Evolutionary conservation across 2,888 invertebrate genomes (phyloP).

Genomic region (Ferdinandea cuprea): DNA sequence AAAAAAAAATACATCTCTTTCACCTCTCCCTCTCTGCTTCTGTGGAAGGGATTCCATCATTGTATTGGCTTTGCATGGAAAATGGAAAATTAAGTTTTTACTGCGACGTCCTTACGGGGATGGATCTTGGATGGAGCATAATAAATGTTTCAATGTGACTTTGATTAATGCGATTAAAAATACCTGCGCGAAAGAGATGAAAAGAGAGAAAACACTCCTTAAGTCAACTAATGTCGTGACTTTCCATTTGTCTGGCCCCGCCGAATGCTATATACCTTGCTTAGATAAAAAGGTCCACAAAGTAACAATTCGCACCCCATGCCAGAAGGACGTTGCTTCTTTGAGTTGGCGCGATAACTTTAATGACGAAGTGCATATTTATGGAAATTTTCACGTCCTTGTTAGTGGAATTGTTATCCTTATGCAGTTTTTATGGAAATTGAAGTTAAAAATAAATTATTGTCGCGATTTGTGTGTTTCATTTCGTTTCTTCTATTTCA

Average conservation of each 20-base stretch:
- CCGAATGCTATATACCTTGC: background rate
- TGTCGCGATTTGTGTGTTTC: slow-evolving; percentile 41
- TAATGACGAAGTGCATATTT: slow-evolving; percentile 61
- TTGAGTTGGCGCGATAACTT: slow-evolving; percentile 51
- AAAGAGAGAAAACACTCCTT: slow-evolving; percentile 8
- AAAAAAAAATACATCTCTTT: background rate
- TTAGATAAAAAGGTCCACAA: slow-evolving; percentile 26
- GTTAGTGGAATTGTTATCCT: slow-evolving; percentile 2
- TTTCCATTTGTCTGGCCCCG: slow-evolving; percentile 23
- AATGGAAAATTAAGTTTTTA: background rate
- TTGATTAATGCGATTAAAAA: slow-evolving; percentile 70
- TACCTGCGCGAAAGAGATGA: background rate
- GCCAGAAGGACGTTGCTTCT: background rate
- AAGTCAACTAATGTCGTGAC: slow-evolving; percentile 42
- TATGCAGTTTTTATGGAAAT: slow-evolving; percentile 47
- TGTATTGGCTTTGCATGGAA: background rate
- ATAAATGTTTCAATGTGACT: slow-evolving; percentile 61
- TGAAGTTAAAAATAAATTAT: slow-evolving; percentile 37
- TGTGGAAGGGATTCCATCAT: slow-evolving; percentile 1
- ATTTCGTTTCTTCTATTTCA: background rate
- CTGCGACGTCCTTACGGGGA: slow-evolving; percentile 2
- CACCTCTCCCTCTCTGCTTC: background rate
- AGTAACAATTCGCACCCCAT: slow-evolving; percentile 46
- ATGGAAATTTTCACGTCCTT: slow-evolving; percentile 43
- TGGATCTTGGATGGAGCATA: slow-evolving; percentile 26